Evolutionary conservation across 2,797 vertebrate species (phyloP), one percentile per base, ranked within the genome.

Genomic region (Limnodromus scolopaceus): DNA sequence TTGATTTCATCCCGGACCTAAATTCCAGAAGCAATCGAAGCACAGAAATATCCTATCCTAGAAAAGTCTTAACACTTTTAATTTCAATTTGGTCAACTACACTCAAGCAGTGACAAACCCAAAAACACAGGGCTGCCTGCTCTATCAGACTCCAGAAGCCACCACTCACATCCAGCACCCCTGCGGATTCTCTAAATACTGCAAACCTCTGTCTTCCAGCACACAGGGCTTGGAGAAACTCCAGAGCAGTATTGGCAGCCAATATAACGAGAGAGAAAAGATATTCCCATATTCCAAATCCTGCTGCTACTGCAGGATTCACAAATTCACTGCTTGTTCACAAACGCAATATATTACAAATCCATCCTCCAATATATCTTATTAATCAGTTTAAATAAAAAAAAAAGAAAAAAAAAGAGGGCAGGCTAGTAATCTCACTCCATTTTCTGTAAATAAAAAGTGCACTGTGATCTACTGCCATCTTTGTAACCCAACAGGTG

Each of bases 331-430:
- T 15, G 32, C 22, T 13, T 74, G 24, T 20, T 83, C 39, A 74
- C 23, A 75, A 69, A 25, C 0, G 1, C 4, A 30, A 55, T 2
- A 15, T 2, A 4, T 19, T 30, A 34, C 68, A 45, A 74, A n/a
- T 39, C 19, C 6, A 4, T 27, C 14, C 41, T 75, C 51, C 16
- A 34, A 39, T 10, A 27, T 0, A 1, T 3, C 60, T 19, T 16
- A 18, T 14, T 51, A 57, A 93, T 9, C 13, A 39, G 46, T 8
- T 16, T 28, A 63, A 38, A 43, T 68, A 23, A 48, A 46, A 46
- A 46, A 46, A 46, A 45, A 45, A 46, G 10, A 45, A 20, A 5
- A 43, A 43, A 30, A 55, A 25, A 48, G 1, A 34, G 3, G 3
- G 22, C 9, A 10, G 22, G 0, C 22, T 25, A n/a, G 9, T 32